Percentiles rank a stretch among this genome's conserved stretches.
phyloP scores from a whole-genome alignment of 2,797 vertebrate genomes.

The Enteromius afrohamiltoni region DNA sequence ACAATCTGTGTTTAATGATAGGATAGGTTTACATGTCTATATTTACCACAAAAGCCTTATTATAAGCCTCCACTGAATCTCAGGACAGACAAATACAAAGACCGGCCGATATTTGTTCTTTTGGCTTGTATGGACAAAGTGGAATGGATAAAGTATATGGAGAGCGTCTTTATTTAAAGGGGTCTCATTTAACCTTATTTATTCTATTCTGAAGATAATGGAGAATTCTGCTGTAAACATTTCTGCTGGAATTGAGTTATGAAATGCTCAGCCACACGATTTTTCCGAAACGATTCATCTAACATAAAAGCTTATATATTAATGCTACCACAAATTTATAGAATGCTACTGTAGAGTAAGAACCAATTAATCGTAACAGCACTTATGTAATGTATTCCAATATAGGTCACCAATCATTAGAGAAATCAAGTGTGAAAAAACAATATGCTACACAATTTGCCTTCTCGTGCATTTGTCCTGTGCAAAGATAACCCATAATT shows the following conservation, averaged over 20 bases:
- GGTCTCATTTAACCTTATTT: neutral
- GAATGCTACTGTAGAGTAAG: neutral
- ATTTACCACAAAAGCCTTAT: neutral
- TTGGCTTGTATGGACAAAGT: neutral
- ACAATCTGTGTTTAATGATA: slow-evolving; percentile 25
- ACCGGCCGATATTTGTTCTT: neutral
- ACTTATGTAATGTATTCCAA: slow-evolving; percentile 12
- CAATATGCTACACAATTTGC: neutral
- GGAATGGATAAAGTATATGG: no score
- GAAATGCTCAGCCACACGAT: neutral
- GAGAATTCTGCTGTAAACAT: neutral
- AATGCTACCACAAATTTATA: neutral
- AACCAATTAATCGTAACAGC: neutral
- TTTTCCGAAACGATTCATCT: neutral
- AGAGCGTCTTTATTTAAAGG: neutral
- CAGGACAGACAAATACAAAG: neutral
- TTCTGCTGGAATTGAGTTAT: neutral
- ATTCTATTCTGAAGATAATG: neutral
- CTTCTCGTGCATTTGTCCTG: neutral
- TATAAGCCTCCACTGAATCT: neutral
- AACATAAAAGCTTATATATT: slow-evolving; percentile 10
- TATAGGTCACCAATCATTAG: slow-evolving; percentile 10
- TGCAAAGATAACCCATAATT: slow-evolving; percentile 1
- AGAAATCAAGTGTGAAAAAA: slow-evolving; percentile 17
- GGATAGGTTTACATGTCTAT: slow-evolving; percentile 6